These are phyloP conservation scores for Cavia porcellus DNA, from an alignment of 2,113 vertebrate genomes.

Conservation along the genomic window DNA sequence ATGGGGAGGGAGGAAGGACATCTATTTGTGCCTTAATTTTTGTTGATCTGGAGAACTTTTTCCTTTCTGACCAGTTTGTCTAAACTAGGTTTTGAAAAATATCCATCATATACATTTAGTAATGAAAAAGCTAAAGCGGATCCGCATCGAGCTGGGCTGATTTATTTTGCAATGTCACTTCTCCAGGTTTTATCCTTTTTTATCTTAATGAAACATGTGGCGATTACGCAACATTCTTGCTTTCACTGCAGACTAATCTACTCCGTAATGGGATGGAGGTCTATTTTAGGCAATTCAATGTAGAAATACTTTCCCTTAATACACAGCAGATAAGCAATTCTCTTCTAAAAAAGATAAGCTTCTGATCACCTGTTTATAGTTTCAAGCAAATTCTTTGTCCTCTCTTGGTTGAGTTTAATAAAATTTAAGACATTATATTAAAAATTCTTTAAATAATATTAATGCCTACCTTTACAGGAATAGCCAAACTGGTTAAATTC, in stretches of 20 bases:
- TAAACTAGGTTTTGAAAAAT: constrained; percentile 73
- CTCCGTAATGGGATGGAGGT: constrained; percentile 46
- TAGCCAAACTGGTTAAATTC: constrained; percentile 20
- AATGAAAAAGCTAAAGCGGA: constrained; percentile 49
- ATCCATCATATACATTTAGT: constrained; percentile 51
- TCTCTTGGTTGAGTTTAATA: constrained; percentile 24
- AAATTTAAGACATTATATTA: background rate
- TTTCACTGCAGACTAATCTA: constrained; percentile 59
- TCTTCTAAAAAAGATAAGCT: constrained; percentile 41
- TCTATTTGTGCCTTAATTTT: constrained; percentile 74
- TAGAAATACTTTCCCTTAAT: constrained; percentile 64
- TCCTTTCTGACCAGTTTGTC: constrained; percentile 65
- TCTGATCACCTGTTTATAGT: constrained; percentile 49
- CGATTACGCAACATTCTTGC: constrained; percentile 60
- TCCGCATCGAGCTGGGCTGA: constrained; percentile 36
- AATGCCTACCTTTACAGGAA: constrained; percentile 7
- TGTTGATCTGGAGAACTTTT: constrained; percentile 58
- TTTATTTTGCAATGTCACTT: constrained; percentile 21
- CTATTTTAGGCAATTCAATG: constrained; percentile 55
- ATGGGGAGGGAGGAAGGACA: background rate
- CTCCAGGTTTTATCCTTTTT: constrained; percentile 71
- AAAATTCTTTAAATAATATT: constrained; percentile 22
- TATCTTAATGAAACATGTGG: constrained; percentile 62
- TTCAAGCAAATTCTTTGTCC: background rate
- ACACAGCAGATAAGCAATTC: constrained; percentile 60